Conservation (phyloP, 2,797 vertebrate genomes). For the Capromys pilorides region DNA sequence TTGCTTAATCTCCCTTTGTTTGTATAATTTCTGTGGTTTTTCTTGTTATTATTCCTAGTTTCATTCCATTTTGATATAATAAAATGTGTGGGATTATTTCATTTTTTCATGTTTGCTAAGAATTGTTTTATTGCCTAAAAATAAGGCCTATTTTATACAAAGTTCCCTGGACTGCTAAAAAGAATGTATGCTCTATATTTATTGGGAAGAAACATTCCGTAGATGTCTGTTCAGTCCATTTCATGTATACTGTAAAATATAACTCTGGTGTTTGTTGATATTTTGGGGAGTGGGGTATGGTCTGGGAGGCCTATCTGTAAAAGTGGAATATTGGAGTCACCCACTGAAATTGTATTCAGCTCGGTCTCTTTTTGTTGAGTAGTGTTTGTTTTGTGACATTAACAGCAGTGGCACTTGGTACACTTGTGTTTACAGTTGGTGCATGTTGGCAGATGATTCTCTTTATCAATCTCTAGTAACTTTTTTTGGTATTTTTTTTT, state of each 20-base stretch:
- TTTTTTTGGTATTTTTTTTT: neutral
- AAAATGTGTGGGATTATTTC: neutral
- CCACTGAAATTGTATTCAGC: neutral
- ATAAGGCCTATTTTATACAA: neutral
- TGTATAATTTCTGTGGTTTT: neutral
- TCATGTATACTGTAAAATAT: neutral
- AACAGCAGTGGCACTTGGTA: neutral
- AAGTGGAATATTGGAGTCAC: neutral
- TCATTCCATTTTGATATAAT: neutral
- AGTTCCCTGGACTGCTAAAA: neutral
- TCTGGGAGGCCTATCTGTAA: neutral
- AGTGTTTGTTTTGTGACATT: neutral
- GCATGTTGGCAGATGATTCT: neutral
- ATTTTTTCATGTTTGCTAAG: neutral
- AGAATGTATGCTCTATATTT: neutral
- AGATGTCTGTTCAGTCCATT: neutral
- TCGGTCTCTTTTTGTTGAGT: neutral
- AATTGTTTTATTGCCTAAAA: neutral
- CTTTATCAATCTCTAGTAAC: neutral
- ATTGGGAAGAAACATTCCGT: neutral
- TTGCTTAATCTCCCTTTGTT: neutral
- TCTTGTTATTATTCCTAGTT: neutral
- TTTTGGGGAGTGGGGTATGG: neutral
- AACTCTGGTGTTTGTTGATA: neutral
- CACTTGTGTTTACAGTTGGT: neutral